These are phyloP conservation scores for Puffinus mauretanicus DNA, from an alignment of 2,113 vertebrate species.

Conservation along the genomic window DNA sequence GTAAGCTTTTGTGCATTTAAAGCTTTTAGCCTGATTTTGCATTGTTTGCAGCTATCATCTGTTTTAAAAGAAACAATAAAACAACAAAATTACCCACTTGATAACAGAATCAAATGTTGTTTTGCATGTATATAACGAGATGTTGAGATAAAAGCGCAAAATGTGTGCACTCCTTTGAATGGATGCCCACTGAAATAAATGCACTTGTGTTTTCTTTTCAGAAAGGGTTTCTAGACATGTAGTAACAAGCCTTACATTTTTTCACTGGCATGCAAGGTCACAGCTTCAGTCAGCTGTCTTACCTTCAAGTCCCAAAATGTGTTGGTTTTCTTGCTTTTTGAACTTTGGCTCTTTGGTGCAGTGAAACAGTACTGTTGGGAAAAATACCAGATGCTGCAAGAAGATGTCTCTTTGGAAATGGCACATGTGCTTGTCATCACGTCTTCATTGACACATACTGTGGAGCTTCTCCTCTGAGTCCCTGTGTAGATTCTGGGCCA, in stretches of 20 bases:
- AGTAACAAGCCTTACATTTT: neutral
- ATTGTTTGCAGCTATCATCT: neutral
- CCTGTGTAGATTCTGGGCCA: neutral
- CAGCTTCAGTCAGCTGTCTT: neutral
- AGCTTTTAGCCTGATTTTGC: slow-evolving; percentile 23
- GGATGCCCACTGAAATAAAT: neutral
- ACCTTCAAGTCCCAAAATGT: neutral
- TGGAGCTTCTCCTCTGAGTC: neutral
- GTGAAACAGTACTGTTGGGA: neutral
- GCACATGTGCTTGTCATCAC: neutral
- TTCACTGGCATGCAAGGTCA: neutral
- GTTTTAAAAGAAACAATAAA: slow-evolving; percentile 22
- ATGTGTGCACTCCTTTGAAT: neutral
- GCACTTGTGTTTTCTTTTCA: neutral
- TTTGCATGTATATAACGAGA: slow-evolving; percentile 19
- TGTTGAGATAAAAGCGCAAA: slow-evolving; percentile 9
- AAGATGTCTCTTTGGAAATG: neutral
- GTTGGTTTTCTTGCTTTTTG: neutral
- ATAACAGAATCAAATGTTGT: neutral
- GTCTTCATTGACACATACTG: neutral
- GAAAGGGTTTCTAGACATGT: neutral
- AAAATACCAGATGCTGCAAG: neutral
- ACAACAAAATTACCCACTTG: neutral
- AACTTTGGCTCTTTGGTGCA: neutral
- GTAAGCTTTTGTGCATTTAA: neutral